Conservation (phyloP, 2,113 vertebrate genomes). For the Leiothrix lutea region DNA sequence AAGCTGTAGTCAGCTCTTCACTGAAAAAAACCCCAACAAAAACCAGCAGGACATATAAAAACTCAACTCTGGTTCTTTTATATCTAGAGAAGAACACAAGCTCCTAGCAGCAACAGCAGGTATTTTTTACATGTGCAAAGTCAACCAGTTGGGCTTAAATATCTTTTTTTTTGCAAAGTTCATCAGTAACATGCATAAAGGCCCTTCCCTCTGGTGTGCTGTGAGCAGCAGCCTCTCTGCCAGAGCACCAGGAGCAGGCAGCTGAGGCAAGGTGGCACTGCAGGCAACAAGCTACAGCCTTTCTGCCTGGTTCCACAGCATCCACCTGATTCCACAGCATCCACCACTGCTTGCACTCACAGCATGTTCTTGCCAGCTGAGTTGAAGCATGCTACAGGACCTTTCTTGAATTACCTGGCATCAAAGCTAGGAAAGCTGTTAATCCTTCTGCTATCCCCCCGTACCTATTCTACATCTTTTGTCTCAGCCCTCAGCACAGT, state of each 20-base stretch:
- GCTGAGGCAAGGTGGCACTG: neutral
- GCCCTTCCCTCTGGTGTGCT: neutral
- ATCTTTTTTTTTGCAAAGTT: neutral
- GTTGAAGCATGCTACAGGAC: neutral
- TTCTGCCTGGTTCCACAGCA: fast-evolving
- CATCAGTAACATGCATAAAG: neutral
- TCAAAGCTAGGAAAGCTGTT: neutral
- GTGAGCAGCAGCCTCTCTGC: neutral
- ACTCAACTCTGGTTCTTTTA: neutral
- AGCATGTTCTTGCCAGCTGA: neutral
- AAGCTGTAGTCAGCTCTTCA: neutral
- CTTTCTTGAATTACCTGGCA: neutral
- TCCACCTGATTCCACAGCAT: neutral
- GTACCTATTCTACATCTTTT: neutral
- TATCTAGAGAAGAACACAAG: neutral
- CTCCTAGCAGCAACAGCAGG: neutral
- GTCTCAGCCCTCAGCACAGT: neutral
- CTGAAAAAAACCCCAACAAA: neutral
- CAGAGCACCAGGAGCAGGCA: neutral
- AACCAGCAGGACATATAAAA: neutral
- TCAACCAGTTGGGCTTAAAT: neutral
- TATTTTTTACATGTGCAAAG: neutral
- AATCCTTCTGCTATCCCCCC: fast-evolving
- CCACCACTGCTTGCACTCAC: fast-evolving
- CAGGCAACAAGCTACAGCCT: neutral